Evolutionary conservation across 92 coral and sea anemone genomes (phyloP), one percentile per base, ranked within the genome.

Genomic region (Porites rus): DNA sequence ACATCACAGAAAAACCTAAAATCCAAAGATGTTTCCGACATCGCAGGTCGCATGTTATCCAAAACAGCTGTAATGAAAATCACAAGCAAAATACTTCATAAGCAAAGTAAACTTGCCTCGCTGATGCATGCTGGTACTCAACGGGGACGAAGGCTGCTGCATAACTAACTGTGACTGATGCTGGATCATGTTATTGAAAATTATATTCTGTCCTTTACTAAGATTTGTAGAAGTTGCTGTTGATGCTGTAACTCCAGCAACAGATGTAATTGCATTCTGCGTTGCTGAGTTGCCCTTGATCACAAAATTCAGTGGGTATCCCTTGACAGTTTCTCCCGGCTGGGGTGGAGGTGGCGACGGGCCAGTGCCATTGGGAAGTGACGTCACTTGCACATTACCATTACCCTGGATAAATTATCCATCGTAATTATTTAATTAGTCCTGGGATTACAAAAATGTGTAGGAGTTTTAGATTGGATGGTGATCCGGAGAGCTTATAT

Each of bases 361-460:
- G 6, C 93, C 97, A 43, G 99, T 93, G 18, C 99, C 99, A 84
- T 97, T 97, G 38, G 95, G 91, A 79, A 97, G 83, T 28, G 98
- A 89, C 12, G 94, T 86, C 12, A 92, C 91, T 82, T 95, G 96
- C 3, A 82, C 89, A 51, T 89, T 86, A 16, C 90, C 91, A 54
- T 96, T 59, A 82, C 83, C 87, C 91, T 88, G 72, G 75, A 46
- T 60, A 51, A 73, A 71, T 12, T 14, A 24, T 28, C 46, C 17
- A 43, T 28, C 65, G 24, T 6, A 31, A 3, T 38, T 38, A 38
- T 38, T 38, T 38, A 38, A 38, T 38, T 38, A 38, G 46, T 38
- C 46, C 46, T 38, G 7, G 46, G 46, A 38, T 38, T 38, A 38
- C 46, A 38, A 38, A 38, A 38, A 38, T 38, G 46, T 38, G 6